These are phyloP conservation scores for Caenorhabditis sp. DNA, from an alignment of 2,888 invertebrate species.

Conservation along the genomic window DNA sequence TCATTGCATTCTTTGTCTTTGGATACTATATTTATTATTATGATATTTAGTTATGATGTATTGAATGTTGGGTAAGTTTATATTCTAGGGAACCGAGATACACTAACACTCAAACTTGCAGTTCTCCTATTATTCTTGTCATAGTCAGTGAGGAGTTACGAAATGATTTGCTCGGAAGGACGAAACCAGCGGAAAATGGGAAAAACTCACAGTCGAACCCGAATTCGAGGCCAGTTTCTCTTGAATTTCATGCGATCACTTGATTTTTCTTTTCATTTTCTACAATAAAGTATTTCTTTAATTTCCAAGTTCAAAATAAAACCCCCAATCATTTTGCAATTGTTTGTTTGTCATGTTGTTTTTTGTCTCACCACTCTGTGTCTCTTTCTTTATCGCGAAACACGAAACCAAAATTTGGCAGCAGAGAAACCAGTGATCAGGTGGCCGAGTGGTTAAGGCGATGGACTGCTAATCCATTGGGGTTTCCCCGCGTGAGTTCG, in stretches of 20 bases:
- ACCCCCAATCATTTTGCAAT: no score
- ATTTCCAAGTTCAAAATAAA: no score
- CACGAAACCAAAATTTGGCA: neutral
- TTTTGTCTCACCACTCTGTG: no score
- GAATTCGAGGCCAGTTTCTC: no score
- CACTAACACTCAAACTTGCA: conserved; percentile 4
- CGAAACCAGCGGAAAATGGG: no score
- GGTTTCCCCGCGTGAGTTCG: neutral
- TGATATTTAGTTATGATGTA: neutral
- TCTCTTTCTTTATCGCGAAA: neutral
- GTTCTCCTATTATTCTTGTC: conserved; percentile 20
- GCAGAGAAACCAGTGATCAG: neutral
- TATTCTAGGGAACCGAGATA: no score
- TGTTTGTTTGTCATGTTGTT: no score
- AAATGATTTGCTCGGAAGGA: conserved; percentile 4
- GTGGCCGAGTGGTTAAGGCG: neutral
- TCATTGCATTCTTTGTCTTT: neutral
- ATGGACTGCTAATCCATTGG: neutral
- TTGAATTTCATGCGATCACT: neutral
- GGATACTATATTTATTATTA: neutral
- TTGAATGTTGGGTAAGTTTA: conserved; percentile 1
- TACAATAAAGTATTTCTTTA: no score
- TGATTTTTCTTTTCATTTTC: neutral
- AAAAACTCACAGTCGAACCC: no score
- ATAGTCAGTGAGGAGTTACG: conserved; percentile 5